phyloP scores from a whole-genome alignment of 2,797 vertebrate genomes.

The Sebastolobus alascanus region DNA sequence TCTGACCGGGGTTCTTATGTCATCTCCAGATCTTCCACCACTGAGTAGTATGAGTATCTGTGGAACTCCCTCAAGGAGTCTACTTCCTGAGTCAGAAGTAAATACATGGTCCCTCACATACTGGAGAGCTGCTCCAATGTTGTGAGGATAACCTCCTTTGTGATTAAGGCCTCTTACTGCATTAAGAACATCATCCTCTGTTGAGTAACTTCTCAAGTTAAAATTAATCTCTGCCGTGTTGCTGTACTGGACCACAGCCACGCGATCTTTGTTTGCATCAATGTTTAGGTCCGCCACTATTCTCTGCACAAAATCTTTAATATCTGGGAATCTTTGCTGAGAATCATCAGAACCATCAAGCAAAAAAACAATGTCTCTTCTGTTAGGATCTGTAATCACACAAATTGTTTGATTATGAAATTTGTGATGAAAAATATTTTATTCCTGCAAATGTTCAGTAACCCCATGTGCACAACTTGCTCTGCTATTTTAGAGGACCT shows the following conservation, averaged over 20 bases:
- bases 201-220: constrained; percentile 74
- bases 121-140: constrained; percentile 83
- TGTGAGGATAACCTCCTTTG: constrained; percentile 81
- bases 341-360: constrained; percentile 85
- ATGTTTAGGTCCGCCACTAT: constrained; percentile 74
- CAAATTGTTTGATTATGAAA: constrained; percentile 29
- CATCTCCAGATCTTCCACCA: constrained; percentile 84
- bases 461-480: constrained; percentile 2
- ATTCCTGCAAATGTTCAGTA: constrained; percentile 19
- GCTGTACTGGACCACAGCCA: constrained; percentile 84
- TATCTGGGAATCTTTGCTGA: constrained; percentile 71
- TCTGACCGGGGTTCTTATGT: constrained; percentile 77
- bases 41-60: constrained; percentile 85
- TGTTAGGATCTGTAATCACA: constrained; percentile 75
- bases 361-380: constrained; percentile 85
- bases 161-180: constrained; percentile 74
- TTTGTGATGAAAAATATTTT: neutral
- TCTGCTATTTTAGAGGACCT: neutral
- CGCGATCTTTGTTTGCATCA: constrained; percentile 67
- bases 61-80: constrained; percentile 77
- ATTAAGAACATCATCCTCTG: constrained; percentile 70
- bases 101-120: constrained; percentile 78
- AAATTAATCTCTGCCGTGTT: constrained; percentile 76
- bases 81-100: constrained; percentile 79
- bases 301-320: constrained; percentile 81